Base-by-base conservation (phyloP, 2,888 invertebrate species). In the Xestia c-nigrum region DNA sequence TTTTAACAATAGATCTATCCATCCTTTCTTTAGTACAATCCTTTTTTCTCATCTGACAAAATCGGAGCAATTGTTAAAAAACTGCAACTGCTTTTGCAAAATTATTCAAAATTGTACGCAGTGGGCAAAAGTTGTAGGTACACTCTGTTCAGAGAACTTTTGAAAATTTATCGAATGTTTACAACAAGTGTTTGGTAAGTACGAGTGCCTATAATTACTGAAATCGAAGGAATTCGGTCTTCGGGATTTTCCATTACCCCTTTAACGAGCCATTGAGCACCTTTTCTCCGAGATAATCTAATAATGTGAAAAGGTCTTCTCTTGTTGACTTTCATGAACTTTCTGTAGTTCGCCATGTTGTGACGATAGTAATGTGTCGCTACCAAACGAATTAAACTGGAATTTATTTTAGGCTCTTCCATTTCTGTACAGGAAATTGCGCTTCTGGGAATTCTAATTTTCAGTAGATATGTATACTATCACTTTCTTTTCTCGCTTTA, bases 331-430 rank as follows among this genome's bases (percentile, higher is more conserved):
- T 38, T 12, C 14, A 10, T 21, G 50, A 66, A 50, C 43, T 46
- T 86, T 83, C 84, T 83, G 38, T 12, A 7, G 19, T 40, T 43
- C 0, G 46, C 24, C 65, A 50, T 50, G 14, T 46, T 24, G 19
- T 73, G 67, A 12, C 43, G 21, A 24, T 57, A 52, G 61, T 66
- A 69, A n/a, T 65, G 43, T 69, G 63, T 69, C 72, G 38, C 65
- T 71, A 64, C 38, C 52, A 74, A 61, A 80, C 43, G 57, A 80
- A 81, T 84, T 85, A 78, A 80, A 79, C 69, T 14, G 24, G 52
- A 78, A 77, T 87, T 76, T 85, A 84, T 81, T 84, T 80, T 71
- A 78, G 74, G 38, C 64, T 61, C 43, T 75, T 81, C 55, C 74
- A 72, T 85, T 77, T 80, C 75, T 61, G 46, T 64, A 50, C 47